phyloP scores from a whole-genome alignment of 1,140 invertebrate genomes.

The Andricus grossulariae region DNA sequence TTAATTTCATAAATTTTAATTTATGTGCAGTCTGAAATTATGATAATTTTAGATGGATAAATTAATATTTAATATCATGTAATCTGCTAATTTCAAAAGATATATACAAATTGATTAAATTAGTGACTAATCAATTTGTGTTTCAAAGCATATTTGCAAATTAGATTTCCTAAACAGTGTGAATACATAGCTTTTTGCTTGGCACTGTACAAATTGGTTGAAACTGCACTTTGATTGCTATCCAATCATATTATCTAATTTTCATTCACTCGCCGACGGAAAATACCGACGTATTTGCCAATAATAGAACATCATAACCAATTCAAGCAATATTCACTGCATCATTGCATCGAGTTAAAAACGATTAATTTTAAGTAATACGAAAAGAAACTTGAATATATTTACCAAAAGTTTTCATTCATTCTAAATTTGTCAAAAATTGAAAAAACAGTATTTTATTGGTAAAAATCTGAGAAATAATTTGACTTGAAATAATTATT shows the following conservation, averaged over 20 bases:
- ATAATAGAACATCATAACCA: conserved; percentile 10
- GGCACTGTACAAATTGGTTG: not conserved
- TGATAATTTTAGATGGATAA: too few species aligned
- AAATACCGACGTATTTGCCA: conserved; percentile 18
- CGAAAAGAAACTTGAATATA: not conserved
- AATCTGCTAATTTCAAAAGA: too few species aligned
- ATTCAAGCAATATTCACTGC: not conserved
- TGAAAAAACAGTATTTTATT: too few species aligned
- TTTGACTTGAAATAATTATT: too few species aligned
- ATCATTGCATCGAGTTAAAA: not conserved
- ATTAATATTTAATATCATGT: too few species aligned
- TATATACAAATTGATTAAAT: conserved; percentile 4
- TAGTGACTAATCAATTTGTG: not conserved
- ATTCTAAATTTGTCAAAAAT: too few species aligned
- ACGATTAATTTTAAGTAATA: not conserved
- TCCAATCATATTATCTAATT: conserved; percentile 27
- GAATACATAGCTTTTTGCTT: not conserved
- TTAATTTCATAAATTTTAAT: too few species aligned
- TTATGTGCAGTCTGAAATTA: too few species aligned
- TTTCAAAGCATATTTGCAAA: not conserved
- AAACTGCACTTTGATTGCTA: conserved; percentile 9
- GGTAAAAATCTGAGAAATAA: too few species aligned
- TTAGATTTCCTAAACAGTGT: not conserved
- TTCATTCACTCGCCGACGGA: conserved; percentile 22
- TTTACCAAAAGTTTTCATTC: too few species aligned